phyloP scores from a whole-genome alignment of 2,113 vertebrate species.

The Trichomycterus rosablanca region DNA sequence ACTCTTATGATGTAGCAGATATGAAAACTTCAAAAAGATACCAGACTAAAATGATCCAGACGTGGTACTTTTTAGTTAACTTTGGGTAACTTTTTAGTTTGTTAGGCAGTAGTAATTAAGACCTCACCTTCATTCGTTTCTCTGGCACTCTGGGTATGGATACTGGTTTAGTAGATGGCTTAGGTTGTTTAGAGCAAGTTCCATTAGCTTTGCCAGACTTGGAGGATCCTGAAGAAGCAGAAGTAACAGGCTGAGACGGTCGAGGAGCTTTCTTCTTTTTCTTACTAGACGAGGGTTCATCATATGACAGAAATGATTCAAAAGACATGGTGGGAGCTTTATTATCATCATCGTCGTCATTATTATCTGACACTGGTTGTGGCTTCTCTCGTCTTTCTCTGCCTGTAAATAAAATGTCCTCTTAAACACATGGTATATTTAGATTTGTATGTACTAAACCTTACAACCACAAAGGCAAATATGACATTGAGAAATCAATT shows the following conservation, averaged over 20 bases:
- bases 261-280: conserved; percentile 82
- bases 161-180: conserved; percentile 46
- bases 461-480: no score
- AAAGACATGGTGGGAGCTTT: conserved; percentile 92
- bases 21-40: no score
- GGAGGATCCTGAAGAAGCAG: conserved; percentile 47
- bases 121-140: conserved; percentile 63
- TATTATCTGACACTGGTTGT: conserved; percentile 52
- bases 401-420: conserved; percentile 45
- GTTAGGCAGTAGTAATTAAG: no score
- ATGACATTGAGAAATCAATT: no score
- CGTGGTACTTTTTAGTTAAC: no score
- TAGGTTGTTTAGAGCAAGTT: conserved; percentile 52
- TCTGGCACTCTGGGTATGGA: conserved; percentile 44
- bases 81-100: no score
- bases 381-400: conserved; percentile 48
- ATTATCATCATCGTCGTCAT: conserved; percentile 71
- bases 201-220: conserved; percentile 63
- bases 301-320: conserved; percentile 94
- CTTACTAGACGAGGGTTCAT: conserved; percentile 83
- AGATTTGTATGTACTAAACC: no score
- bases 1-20: no score
- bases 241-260: conserved; percentile 33
- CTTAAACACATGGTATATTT: conserved; percentile 2
- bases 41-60: no score